These are phyloP conservation scores for Diacarnus erythraeanus DNA, from an alignment of 37 sponge, comb jelly and placozoan genomes.

Conservation along the genomic window DNA sequence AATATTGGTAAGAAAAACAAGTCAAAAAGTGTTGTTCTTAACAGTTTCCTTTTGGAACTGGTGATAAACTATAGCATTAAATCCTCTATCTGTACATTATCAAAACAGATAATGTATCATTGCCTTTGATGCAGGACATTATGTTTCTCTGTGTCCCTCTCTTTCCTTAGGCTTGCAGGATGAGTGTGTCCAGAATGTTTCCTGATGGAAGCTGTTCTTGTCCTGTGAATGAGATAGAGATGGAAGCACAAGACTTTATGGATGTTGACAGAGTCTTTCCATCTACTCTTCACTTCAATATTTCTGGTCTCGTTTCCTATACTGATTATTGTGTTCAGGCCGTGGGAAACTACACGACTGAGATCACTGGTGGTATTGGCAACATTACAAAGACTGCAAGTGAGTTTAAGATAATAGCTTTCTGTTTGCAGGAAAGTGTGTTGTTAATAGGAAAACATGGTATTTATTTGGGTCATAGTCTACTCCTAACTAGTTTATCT, in stretches of 20 bases:
- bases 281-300: too few relatives aligned
- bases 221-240: too few relatives aligned
- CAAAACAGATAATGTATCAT: too few relatives aligned
- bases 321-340: constrained; percentile 9
- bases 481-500: too few relatives aligned
- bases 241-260: background rate
- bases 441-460: background rate
- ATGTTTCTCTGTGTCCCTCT: background rate
- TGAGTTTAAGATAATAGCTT: background rate
- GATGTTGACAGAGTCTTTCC: too few relatives aligned
- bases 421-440: background rate
- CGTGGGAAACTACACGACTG: constrained; percentile 12
- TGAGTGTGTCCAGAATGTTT: background rate
- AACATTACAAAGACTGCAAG: background rate
- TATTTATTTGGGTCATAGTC: too few relatives aligned
- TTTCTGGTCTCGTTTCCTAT: too few relatives aligned
- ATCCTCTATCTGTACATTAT: background rate
- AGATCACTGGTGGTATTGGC: constrained; percentile 5
- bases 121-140: too few relatives aligned
- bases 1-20: background rate
- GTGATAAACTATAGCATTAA: background rate
- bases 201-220: background rate
- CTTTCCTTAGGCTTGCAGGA: background rate
- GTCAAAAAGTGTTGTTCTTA: background rate
- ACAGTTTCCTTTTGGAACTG: background rate